phyloP scores from a whole-genome alignment of 2,797 vertebrate genomes.

The Mormyrus hasselquistii region DNA sequence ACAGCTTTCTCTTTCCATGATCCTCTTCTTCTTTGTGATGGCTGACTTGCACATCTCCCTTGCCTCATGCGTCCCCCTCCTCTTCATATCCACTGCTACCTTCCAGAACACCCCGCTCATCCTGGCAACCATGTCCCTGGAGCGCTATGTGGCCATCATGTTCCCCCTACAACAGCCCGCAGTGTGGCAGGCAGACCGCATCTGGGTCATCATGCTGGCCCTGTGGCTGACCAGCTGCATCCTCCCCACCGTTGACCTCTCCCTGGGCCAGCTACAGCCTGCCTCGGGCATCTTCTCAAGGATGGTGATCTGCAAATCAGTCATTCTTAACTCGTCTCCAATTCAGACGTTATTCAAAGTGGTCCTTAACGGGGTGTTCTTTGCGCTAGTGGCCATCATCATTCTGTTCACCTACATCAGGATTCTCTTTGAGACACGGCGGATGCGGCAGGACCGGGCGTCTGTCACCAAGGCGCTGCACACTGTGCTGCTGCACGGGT shows the following conservation, averaged over 20 bases:
- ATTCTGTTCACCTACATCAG: conserved; percentile 65
- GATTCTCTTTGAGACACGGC: conserved; percentile 60
- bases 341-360: conserved; percentile 48
- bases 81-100: conserved; percentile 49
- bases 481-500: conserved; percentile 63
- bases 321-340: conserved; percentile 37
- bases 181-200: conserved; percentile 56
- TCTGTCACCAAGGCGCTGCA: conserved; percentile 60
- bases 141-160: conserved; percentile 65
- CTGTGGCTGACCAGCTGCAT: conserved; percentile 53
- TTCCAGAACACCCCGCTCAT: conserved; percentile 62
- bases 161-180: conserved; percentile 53
- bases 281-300: conserved; percentile 36
- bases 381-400: conserved; percentile 49
- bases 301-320: conserved; percentile 36
- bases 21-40: conserved; percentile 54
- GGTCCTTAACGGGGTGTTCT: conserved; percentile 46
- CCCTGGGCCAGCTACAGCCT: conserved; percentile 26
- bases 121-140: conserved; percentile 66
- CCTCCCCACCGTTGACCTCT: conserved; percentile 35
- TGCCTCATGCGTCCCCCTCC: conserved; percentile 50
- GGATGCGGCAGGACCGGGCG: conserved; percentile 49
- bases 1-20: conserved; percentile 53
- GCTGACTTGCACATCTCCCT: conserved; percentile 43
- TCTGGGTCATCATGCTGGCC: conserved; percentile 55